Evolutionary conservation across 2,113 vertebrate species (phyloP).

Genomic region (Vombatus ursinus): DNA sequence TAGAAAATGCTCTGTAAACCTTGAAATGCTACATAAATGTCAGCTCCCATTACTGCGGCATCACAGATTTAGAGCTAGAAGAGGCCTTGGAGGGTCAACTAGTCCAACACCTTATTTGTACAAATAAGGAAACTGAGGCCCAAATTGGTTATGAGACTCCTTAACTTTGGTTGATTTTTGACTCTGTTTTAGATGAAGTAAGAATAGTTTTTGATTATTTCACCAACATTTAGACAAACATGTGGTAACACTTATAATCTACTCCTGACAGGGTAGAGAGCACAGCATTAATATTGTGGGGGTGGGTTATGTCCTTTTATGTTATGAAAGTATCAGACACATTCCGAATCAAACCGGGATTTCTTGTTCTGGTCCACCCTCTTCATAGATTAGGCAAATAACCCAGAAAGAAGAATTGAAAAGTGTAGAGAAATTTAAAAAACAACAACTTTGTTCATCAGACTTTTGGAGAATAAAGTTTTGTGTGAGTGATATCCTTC

Average conservation of each 20-base stretch:
- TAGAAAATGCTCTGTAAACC: not conserved
- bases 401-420: conserved; percentile 36
- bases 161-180: not conserved
- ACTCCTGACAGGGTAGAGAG: not conserved
- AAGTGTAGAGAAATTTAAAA: not conserved
- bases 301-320: conserved; percentile 1
- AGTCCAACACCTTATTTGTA: not conserved
- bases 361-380: conserved; percentile 6
- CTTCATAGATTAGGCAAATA: conserved; percentile 9
- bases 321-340: not conserved
- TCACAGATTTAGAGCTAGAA: not conserved
- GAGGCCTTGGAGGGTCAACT: not conserved
- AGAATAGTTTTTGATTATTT: conserved; percentile 4
- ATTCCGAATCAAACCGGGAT: conserved; percentile 4
- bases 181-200: not conserved
- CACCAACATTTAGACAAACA: not conserved
- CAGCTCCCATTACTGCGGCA: not conserved
- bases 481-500: conserved; percentile 11
- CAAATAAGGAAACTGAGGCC: not conserved
- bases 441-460: not conserved
- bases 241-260: not conserved
- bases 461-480: conserved; percentile 12
- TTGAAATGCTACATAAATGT: not conserved
- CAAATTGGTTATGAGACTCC: not conserved
- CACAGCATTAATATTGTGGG: not conserved